Evolutionary conservation across 2,113 vertebrate species (phyloP), one percentile per base, ranked within the genome.

Genomic region (Chlamydotis undulata): DNA sequence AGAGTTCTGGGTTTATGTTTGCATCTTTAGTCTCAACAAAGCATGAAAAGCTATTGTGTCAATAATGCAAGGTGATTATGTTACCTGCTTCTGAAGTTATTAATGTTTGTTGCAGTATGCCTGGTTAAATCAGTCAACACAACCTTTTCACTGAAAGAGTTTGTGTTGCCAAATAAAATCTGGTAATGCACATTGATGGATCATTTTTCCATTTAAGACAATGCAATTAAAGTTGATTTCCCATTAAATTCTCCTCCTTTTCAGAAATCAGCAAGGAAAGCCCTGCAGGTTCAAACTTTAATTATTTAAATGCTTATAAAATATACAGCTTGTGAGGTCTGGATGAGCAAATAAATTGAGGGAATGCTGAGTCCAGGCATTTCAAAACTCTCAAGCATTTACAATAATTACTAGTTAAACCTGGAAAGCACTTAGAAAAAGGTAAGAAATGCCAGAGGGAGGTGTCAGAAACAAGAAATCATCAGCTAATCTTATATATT

Each of bases 291-390:
- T 96, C n/a, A 92, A 79, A 61, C n/a, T 83, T 96, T 59, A 93
- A 94, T 96, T 94, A 95, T 94, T 96, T 93, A 95, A 86, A 91
- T 84, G 31, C 25, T 92, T 87, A 76, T 87, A 92, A 92, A 91
- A 83, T 50, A 67, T 91, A 67, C 69, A 79, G 41, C 53, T 76
- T 95, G 86, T 95, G 86, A 92, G 86, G 89, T 89, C 92, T 96
- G 77, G 63, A 76, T 89, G 87, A 94, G 65, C 69, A 89, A 93
- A 93, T 92, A 91, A 92, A 92, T 69, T 50, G 83, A 65, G 45
- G 22, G 41, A 94, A 82, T 91, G 94, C 81, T 95, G 91, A 96
- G 70, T 6, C 31, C 33, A 94, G 78, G 31, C 59, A 87, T 91
- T 96, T 93, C 14, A 93, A 91, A 94, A 87, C 83, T 92, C 83